Conservation (phyloP, 2,888 invertebrate genomes). For the Temnothorax ravouxi region DNA sequence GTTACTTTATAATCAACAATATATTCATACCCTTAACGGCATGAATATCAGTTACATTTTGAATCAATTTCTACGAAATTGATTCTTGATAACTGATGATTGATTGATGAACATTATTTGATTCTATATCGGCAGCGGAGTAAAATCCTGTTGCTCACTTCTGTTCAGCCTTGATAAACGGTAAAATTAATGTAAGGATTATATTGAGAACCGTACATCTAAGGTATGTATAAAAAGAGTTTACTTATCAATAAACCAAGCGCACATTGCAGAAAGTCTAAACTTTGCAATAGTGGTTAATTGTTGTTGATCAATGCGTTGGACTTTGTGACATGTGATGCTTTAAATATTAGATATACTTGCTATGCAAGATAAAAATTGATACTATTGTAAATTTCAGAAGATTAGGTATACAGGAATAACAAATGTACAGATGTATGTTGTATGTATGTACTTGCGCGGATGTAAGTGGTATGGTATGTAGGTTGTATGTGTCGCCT, state of each 20-base stretch:
- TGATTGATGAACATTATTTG: slow-evolving; percentile 43
- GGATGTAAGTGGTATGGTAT: slow-evolving; percentile 29
- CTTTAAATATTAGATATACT: slow-evolving; percentile 76
- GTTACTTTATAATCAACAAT: slow-evolving; percentile 27
- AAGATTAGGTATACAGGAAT: slow-evolving; percentile 53
- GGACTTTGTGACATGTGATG: slow-evolving; percentile 74
- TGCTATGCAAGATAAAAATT: slow-evolving; percentile 81
- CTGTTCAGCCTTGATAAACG: slow-evolving; percentile 38
- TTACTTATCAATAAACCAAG: slow-evolving; percentile 68
- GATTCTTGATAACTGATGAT: slow-evolving; percentile 38
- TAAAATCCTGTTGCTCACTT: slow-evolving; percentile 64
- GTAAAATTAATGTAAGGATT: slow-evolving; percentile 62
- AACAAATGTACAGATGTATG: slow-evolving; percentile 42
- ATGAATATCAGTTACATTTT: slow-evolving; percentile 31
- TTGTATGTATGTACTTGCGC: slow-evolving; percentile 37
- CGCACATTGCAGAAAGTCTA: slow-evolving; percentile 76
- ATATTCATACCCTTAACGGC: background rate
- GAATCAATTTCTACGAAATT: slow-evolving; percentile 44
- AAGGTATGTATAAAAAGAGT: slow-evolving; percentile 72
- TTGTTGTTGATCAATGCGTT: slow-evolving; percentile 76
- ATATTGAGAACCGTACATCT: slow-evolving; percentile 69
- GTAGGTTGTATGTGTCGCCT: slow-evolving; percentile 23
- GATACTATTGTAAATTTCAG: slow-evolving; percentile 64
- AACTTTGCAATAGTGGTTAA: slow-evolving; percentile 78
- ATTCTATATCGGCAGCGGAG: slow-evolving; percentile 57